phyloP scores from a whole-genome alignment of 2,888 invertebrate genomes.

The Clepsis dumicolana region DNA sequence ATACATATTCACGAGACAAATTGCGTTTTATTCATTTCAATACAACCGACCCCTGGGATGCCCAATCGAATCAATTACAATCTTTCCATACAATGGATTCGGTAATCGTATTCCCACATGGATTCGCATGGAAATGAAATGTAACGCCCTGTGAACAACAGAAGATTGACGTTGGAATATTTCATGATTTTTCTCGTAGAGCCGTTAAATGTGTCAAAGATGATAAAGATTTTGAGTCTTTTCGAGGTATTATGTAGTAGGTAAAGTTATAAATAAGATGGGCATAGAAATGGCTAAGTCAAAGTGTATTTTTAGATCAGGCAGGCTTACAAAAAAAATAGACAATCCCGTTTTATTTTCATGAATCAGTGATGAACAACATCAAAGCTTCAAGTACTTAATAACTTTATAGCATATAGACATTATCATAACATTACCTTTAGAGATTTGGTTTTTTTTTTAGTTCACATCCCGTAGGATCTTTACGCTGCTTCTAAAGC shows the following conservation, averaged over 20 bases:
- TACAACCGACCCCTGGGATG: slow-evolving; percentile 10
- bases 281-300: too few species aligned
- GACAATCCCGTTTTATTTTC: too few species aligned
- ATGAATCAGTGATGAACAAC: too few species aligned
- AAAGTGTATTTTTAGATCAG: too few species aligned
- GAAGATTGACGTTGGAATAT: slow-evolving; percentile 2
- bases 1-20: neutral
- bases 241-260: neutral
- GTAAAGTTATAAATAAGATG: too few species aligned
- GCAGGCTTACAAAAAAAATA: too few species aligned
- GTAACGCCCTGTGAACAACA: slow-evolving; percentile 1
- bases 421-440: neutral
- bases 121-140: slow-evolving; percentile 10
- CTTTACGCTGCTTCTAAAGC: neutral
- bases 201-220: neutral
- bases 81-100: slow-evolving; percentile 10
- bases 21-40: slow-evolving; percentile 4
- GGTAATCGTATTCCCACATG: slow-evolving; percentile 12
- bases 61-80: neutral
- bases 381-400: too few species aligned
- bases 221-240: neutral
- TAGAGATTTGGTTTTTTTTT: neutral
- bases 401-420: too few species aligned
- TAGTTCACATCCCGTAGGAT: neutral
- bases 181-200: slow-evolving; percentile 10